A percentile compares a stretch with the other conserved stretches of the same genome.
Conservation (phyloP, 2,113 vertebrate species). For the Gobius niger region DNA sequence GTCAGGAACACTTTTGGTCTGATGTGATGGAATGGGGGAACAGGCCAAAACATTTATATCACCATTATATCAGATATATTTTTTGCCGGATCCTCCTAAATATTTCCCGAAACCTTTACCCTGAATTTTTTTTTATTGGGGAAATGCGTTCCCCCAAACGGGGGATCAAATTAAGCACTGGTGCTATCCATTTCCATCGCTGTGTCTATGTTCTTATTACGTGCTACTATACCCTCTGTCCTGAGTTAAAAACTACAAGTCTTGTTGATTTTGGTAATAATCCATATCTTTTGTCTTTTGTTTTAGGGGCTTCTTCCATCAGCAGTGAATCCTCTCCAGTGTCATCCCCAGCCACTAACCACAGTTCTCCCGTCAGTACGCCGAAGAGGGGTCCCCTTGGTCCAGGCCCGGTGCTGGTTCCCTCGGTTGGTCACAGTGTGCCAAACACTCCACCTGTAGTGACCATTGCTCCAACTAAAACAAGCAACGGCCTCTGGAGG, state of each 20-base stretch:
- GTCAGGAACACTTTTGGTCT: too few relatives aligned
- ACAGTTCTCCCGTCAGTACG: slow-evolving; percentile 95
- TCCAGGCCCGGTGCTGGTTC: slow-evolving; percentile 92
- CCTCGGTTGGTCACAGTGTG: slow-evolving; percentile 89
- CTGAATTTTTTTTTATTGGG: too few relatives aligned
- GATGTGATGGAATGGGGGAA: too few relatives aligned
- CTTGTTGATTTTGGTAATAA: slow-evolving; percentile 1
- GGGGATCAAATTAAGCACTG: too few relatives aligned
- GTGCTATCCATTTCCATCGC: slow-evolving; percentile 56
- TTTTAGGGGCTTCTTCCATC: slow-evolving; percentile 88
- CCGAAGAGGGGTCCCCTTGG: slow-evolving; percentile 95
- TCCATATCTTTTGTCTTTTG: slow-evolving; percentile 23
- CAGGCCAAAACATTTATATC: too few relatives aligned
- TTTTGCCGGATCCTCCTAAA: too few relatives aligned
- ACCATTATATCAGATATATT: too few relatives aligned
- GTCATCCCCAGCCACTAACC: slow-evolving; percentile 96
- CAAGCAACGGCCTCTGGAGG: slow-evolving; percentile 95
- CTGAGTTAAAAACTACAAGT: not conserved
- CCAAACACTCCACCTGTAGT: slow-evolving; percentile 97
- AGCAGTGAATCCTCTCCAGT: slow-evolving; percentile 97
- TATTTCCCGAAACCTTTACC: too few relatives aligned
- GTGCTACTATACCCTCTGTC: slow-evolving; percentile 25
- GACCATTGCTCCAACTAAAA: slow-evolving; percentile 98
- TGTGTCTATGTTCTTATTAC: slow-evolving; percentile 26
- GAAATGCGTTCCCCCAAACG: too few relatives aligned